A percentile compares a stretch with the other conserved stretches of the same genome.
Conservation (phyloP, 2,888 invertebrate species). For the Asteroscopus sphinx region DNA sequence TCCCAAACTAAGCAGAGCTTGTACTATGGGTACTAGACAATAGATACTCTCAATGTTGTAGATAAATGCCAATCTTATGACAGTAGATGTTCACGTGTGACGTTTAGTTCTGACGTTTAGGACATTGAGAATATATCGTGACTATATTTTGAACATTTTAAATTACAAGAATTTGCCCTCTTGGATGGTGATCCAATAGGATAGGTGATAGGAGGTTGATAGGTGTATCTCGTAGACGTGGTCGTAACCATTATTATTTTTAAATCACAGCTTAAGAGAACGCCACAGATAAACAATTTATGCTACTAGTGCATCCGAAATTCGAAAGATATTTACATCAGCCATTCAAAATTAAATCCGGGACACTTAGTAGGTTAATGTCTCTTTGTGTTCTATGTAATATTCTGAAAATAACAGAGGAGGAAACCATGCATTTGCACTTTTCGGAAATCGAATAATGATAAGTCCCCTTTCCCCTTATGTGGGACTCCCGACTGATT, state of each 20-base stretch:
- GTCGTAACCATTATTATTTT: background rate
- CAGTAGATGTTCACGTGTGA: too few relatives aligned
- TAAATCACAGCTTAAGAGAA: constrained; percentile 1
- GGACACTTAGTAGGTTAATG: constrained; percentile 22
- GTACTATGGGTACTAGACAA: too few relatives aligned
- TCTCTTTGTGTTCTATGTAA: constrained; percentile 13
- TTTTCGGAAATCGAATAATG: constrained; percentile 17
- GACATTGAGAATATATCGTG: too few relatives aligned
- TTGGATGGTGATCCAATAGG: too few relatives aligned
- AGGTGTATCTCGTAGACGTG: background rate
- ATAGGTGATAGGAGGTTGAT: too few relatives aligned
- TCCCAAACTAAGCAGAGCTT: too few relatives aligned
- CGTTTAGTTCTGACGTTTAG: too few relatives aligned
- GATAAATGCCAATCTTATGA: too few relatives aligned
- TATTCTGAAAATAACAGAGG: constrained; percentile 2
- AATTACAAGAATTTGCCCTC: too few relatives aligned
- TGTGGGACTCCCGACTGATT: constrained; percentile 6
- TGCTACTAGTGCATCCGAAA: constrained; percentile 11
- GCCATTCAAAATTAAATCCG: constrained; percentile 7
- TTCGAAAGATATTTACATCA: constrained; percentile 19
- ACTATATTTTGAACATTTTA: too few relatives aligned
- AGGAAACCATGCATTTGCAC: constrained; percentile 29
- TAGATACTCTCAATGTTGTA: too few relatives aligned
- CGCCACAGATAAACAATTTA: constrained; percentile 4
- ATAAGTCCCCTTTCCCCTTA: constrained; percentile 7